Evolutionary conservation across 2,113 vertebrate genomes (phyloP).

Genomic region (Neodon shergylaensis): DNA sequence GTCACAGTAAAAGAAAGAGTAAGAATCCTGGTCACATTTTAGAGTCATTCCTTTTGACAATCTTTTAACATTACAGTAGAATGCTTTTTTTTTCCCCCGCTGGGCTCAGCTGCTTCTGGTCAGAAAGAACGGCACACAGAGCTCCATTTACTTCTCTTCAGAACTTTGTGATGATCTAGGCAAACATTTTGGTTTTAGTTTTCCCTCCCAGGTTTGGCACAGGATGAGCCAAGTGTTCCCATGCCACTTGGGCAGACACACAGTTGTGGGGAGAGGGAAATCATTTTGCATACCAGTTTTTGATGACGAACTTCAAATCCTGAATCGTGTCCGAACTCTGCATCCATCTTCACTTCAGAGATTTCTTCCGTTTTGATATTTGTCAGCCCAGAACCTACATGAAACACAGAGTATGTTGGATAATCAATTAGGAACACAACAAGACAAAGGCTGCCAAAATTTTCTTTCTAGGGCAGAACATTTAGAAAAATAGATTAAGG

Average conservation of each 20-base stretch:
- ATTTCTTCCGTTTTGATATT: conserved; percentile 95
- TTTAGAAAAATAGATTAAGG: neutral
- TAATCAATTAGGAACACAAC: too few species aligned
- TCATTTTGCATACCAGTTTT: conserved; percentile 90
- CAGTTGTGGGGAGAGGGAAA: fast-evolving
- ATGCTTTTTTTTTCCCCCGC: too few species aligned
- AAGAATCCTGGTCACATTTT: too few species aligned
- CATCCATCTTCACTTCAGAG: conserved; percentile 96
- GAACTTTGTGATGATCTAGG: neutral
- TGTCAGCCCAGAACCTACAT: conserved; percentile 92
- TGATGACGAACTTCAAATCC: conserved; percentile 98
- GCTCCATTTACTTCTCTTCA: neutral
- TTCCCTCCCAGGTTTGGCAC: neutral
- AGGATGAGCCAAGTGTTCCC: neutral
- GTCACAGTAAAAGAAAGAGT: too few species aligned
- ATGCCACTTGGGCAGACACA: neutral
- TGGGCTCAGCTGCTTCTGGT: neutral
- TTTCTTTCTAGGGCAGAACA: neutral
- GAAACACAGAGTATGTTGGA: neutral
- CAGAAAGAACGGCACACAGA: neutral
- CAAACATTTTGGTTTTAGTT: neutral
- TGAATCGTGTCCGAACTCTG: conserved; percentile 93
- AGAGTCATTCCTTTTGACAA: too few species aligned
- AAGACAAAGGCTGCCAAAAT: neutral
- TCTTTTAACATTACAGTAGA: too few species aligned